phyloP scores from a whole-genome alignment of 2,888 invertebrate species.

The Osmoderma eremita region DNA sequence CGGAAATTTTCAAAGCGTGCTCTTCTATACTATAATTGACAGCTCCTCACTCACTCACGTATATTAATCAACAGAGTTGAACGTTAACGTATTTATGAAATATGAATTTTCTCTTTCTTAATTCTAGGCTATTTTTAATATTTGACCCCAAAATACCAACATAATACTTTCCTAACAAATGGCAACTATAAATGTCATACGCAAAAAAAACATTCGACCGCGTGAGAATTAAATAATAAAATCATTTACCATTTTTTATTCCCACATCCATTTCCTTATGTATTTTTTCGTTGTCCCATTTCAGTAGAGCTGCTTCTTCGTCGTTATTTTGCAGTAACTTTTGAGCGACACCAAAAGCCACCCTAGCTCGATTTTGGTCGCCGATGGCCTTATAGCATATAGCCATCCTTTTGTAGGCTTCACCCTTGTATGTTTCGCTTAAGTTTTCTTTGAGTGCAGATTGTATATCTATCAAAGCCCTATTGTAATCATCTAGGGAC shows the following conservation, averaged over 20 bases:
- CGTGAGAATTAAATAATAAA: neutral
- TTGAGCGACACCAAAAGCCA: slow-evolving; percentile 72
- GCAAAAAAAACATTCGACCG: neutral
- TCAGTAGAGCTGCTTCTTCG: slow-evolving; percentile 61
- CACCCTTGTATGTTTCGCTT: slow-evolving; percentile 70
- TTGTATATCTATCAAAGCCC: slow-evolving; percentile 76
- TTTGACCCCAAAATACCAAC: no score
- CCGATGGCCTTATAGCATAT: slow-evolving; percentile 73
- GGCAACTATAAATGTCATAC: neutral
- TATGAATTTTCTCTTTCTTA: no score
- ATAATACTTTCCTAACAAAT: neutral
- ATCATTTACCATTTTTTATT: slow-evolving; percentile 44
- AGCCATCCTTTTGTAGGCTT: slow-evolving; percentile 77
- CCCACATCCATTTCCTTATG: slow-evolving; percentile 46
- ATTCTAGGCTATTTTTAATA: no score
- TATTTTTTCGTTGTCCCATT: slow-evolving; percentile 62
- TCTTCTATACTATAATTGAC: neutral
- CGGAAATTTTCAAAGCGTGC: no score
- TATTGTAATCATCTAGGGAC: slow-evolving; percentile 67
- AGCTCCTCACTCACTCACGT: no score
- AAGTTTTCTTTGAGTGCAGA: slow-evolving; percentile 72
- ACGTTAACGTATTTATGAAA: no score
- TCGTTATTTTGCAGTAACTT: slow-evolving; percentile 67
- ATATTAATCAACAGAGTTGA: no score
- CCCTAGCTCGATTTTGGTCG: slow-evolving; percentile 71